Evolutionary conservation across 2,888 invertebrate genomes (phyloP), one percentile per base, ranked within the genome.

Genomic region (Melanchra persicariae): DNA sequence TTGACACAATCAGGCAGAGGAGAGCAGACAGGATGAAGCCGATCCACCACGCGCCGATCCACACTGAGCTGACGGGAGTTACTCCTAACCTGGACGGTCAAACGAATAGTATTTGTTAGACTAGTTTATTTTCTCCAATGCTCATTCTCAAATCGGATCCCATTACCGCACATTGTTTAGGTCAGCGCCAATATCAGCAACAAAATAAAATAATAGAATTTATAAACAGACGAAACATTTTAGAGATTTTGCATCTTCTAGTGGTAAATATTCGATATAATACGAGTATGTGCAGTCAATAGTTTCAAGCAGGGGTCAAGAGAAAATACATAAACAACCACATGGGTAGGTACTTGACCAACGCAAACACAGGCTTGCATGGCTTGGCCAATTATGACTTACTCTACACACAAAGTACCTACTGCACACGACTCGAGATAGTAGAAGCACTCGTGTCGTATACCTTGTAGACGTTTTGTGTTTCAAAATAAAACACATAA

Each of bases 1-100:
- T 92, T 0, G 98, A 97, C 2, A 98, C 96, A 0, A 97, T 89
- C 55, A 97, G 93, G 78, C 97, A 97, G 43, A 97, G 92, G 5
- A 97, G 59, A 0, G 97, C 97, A 0, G 97, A 97, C 15, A 97
- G 94, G 43, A 98, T 95, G 90, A 98, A 98, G 1, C 98, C 98
- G 62, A 98, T 96, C 98, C 98, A 98, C 98, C 98, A 98, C 34
- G 98, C 98, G 30, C 98, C 98, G 65, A 98, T 97, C 98, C 98
- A 98, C 15, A 97, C 97, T 37, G 97, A 97, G 87, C 97, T 98
- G 70, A 96, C 94, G 0, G 97, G 97, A 10, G 97, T 97, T 74
- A 98, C 93, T 7, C 97, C 97, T 74, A 97, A 92, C 81, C 98
- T 98, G 93, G n/a, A 81, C 37, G 80, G n/a, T 73, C 15, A 74